phyloP scores from a whole-genome alignment of 2,888 invertebrate genomes.

The Lacanobia wlatinum region DNA sequence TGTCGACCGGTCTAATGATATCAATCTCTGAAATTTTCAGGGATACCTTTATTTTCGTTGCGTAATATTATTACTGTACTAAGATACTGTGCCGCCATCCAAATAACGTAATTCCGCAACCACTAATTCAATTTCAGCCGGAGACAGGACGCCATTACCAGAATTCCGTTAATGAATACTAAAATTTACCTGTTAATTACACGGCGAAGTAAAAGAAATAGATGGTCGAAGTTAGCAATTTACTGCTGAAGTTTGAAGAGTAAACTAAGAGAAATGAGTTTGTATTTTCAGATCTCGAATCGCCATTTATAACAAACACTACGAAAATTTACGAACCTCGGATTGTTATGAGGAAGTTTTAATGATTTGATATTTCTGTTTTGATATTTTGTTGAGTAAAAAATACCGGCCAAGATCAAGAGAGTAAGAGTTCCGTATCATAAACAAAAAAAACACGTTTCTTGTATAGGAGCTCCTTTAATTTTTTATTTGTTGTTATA shows the following conservation, averaged over 20 bases:
- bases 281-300: slow-evolving; percentile 48
- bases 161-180: slow-evolving; percentile 46
- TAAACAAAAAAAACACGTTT: too few relatives aligned
- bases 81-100: background rate
- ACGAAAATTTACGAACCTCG: slow-evolving; percentile 38
- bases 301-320: slow-evolving; percentile 45
- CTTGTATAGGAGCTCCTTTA: too few relatives aligned
- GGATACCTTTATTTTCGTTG: background rate
- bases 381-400: background rate
- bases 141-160: slow-evolving; percentile 38
- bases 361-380: slow-evolving; percentile 22
- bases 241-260: slow-evolving; percentile 53
- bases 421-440: too few relatives aligned
- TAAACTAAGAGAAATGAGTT: slow-evolving; percentile 52
- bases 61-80: background rate
- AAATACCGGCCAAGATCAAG: too few relatives aligned
- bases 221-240: slow-evolving; percentile 51
- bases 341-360: slow-evolving; percentile 41
- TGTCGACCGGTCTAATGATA: background rate
- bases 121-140: slow-evolving; percentile 29
- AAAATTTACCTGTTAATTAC: slow-evolving; percentile 55
- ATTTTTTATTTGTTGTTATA: too few relatives aligned
- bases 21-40: background rate
- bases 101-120: slow-evolving; percentile 31
- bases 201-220: slow-evolving; percentile 49